Evolutionary conservation across 2,797 vertebrate genomes (phyloP), one percentile per base, ranked within the genome.

Genomic region (Bradypodion pumilum): DNA sequence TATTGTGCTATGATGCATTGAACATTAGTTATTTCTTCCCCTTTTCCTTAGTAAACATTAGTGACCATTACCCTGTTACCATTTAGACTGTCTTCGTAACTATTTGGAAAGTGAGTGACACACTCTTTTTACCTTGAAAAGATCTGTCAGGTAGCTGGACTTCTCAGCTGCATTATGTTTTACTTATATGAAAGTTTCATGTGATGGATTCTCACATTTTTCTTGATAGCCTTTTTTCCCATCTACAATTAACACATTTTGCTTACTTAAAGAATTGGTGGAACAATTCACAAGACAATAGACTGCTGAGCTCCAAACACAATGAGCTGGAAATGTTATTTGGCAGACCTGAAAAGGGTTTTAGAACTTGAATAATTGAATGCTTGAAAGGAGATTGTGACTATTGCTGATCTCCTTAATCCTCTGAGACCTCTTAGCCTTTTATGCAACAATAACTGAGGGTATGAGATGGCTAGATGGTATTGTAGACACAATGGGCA

Each of bases 381-480:
- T n/a, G n/a, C n/a, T n/a, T n/a, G n/a, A n/a, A 72, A 81, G 42
- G 35, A 81, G 65, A 25, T 70, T 81, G 68, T 60, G 19, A 52
- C 27, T 81, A 46, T 69, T 37, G 16, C 40, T 72, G 40, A 81
- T 59, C 68, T 78, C 62, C 59, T 72, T 59, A 81, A 40, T 80
- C 79, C 65, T 59, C 9, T 42, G 16, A 81, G 68, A 81, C 29
- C 56, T 72, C 29, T 72, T 44, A 60, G 68, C 9, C 23, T 42
- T 66, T 32, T 79, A 66, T 35, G 23, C 23, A 79, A 68, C 52
- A 60, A 72, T 8, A 72, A 49, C 69, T 72, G 49, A 66, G 21
- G 78, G n/a, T n/a, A n/a, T n/a, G n/a, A n/a, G n/a, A n/a, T n/a
- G n/a, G n/a, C n/a, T n/a, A n/a, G n/a, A n/a, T n/a, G n/a, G n/a